A percentile compares a stretch with the other conserved stretches of the same genome.
These are phyloP conservation scores for Drosophila lacteicornis DNA, from an alignment of 1,140 invertebrate genomes.

Conservation along the genomic window DNA sequence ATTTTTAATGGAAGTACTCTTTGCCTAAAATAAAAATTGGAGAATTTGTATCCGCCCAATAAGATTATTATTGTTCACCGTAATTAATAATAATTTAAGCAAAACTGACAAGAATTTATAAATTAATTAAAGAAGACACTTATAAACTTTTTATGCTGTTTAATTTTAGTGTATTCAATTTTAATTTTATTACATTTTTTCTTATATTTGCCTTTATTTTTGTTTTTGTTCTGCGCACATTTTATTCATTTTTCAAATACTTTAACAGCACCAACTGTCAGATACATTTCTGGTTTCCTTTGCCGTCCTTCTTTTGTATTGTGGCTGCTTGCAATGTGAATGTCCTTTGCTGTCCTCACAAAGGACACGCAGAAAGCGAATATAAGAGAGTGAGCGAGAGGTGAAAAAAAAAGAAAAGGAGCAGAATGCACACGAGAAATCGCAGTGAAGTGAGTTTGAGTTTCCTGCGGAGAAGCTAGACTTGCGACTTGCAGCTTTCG, in stretches of 20 bases:
- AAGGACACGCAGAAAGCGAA: slow-evolving; percentile 66
- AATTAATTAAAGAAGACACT: too few relatives aligned
- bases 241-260: slow-evolving; percentile 78
- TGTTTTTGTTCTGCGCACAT: slow-evolving; percentile 14
- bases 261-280: slow-evolving; percentile 69
- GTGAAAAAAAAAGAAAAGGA: not conserved
- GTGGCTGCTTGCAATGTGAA: slow-evolving; percentile 62
- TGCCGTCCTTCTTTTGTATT: slow-evolving; percentile 45
- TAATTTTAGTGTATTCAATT: not conserved
- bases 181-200: slow-evolving; percentile 5
- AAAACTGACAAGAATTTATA: too few relatives aligned
- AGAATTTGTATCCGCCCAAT: too few relatives aligned
- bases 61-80: too few relatives aligned
- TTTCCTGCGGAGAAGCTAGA: slow-evolving; percentile 6
- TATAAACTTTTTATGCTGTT: not conserved
- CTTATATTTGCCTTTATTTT: slow-evolving; percentile 8
- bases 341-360: slow-evolving; percentile 72
- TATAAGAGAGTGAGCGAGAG: slow-evolving; percentile 2
- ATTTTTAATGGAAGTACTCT: too few relatives aligned
- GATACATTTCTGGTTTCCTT: slow-evolving; percentile 63
- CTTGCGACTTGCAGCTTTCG: slow-evolving; percentile 15
- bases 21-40: too few relatives aligned
- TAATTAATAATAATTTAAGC: too few relatives aligned
- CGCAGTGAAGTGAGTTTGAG: slow-evolving; percentile 11
- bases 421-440: slow-evolving; percentile 24